These are phyloP conservation scores for Machimus rusticus DNA, from an alignment of 2,888 invertebrate genomes.

Conservation along the genomic window DNA sequence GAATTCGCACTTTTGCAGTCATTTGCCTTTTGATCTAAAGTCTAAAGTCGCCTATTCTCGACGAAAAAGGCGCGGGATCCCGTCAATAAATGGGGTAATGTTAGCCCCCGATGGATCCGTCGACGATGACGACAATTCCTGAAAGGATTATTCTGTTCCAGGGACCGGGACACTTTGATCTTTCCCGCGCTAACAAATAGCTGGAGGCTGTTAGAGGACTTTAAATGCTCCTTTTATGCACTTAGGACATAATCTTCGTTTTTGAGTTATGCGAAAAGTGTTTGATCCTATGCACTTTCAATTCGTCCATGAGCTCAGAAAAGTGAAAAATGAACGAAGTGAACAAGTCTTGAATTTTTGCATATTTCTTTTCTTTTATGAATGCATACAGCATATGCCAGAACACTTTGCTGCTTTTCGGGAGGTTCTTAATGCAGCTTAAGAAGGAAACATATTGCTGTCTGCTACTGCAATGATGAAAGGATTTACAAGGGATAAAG, in stretches of 20 bases:
- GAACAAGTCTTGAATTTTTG: neutral
- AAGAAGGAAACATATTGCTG: neutral
- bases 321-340: neutral
- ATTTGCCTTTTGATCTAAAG: slow-evolving; percentile 21
- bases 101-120: neutral
- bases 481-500: neutral
- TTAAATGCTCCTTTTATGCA: slow-evolving; percentile 24
- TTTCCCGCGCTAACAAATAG: neutral
- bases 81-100: slow-evolving; percentile 16
- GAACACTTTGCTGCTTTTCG: neutral
- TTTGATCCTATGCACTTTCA: neutral
- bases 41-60: neutral
- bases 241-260: neutral
- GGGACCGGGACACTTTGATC: neutral
- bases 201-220: neutral
- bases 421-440: neutral
- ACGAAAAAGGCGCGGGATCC: neutral
- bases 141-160: neutral
- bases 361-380: neutral
- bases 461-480: neutral
- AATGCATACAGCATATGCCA: neutral
- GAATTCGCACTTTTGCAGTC: neutral
- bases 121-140: neutral
- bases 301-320: neutral
- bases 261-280: neutral